Percentiles rank a stretch among this genome's conserved stretches.
phyloP scores from a whole-genome alignment of 2,888 invertebrate species.

The Argyra leucocephala region DNA sequence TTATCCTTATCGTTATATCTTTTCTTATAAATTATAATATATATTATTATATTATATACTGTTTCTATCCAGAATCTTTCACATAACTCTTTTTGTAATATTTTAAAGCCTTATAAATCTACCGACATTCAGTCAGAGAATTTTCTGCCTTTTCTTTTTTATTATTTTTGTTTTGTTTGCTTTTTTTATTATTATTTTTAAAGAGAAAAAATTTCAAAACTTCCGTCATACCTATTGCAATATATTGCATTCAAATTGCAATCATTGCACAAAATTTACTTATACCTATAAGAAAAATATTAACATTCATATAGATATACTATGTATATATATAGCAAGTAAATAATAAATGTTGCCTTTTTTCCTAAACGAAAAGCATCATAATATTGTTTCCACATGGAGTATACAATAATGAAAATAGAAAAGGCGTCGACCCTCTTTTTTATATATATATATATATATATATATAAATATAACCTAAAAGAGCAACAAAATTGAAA shows the following conservation, averaged over 20 bases:
- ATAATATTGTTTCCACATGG: background rate
- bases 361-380: background rate
- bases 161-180: background rate
- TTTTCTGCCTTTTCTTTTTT: background rate
- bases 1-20: background rate
- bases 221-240: background rate
- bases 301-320: background rate
- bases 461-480: no score
- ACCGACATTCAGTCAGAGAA: background rate
- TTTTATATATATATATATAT: background rate
- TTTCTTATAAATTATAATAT: no score
- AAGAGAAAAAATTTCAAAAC: background rate
- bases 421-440: background rate
- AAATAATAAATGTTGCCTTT: background rate
- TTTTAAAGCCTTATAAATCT: background rate
- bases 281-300: no score
- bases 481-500: no score
- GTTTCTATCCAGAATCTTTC: no score
- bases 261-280: background rate
- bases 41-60: no score
- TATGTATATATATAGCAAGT: background rate
- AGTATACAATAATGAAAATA: background rate
- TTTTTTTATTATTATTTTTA: background rate
- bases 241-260: slow-evolving; percentile 3
- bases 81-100: background rate